phyloP scores from a whole-genome alignment of 2,113 vertebrate genomes.

The Herpailurus yagouaroundi region DNA sequence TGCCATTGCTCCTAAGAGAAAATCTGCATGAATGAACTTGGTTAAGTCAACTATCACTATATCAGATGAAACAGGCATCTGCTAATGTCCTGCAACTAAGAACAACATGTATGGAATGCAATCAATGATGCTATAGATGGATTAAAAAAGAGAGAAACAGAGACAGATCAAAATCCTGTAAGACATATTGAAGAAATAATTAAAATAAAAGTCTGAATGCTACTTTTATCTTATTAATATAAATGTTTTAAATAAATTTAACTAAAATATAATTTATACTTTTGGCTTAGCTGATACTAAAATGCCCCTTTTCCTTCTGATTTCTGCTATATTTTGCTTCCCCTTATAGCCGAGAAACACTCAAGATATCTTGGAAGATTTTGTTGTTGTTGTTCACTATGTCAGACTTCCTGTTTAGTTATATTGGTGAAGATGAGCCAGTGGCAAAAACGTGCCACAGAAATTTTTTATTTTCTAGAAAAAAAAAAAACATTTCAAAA shows the following conservation, averaged over 20 bases:
- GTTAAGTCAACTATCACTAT: neutral
- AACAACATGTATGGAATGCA: neutral
- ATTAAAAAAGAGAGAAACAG: neutral
- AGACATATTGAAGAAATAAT: neutral
- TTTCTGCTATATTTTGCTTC: neutral
- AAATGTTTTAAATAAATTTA: neutral
- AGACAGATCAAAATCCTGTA: neutral
- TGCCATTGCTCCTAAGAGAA: neutral
- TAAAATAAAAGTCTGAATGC: neutral
- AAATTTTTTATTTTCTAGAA: neutral
- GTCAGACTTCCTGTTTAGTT: neutral
- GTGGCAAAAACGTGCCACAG: neutral
- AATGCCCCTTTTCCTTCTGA: neutral
- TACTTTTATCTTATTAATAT: neutral
- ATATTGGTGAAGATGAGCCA: neutral
- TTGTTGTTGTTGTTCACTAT: neutral
- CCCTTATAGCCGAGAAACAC: neutral
- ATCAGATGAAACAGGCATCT: neutral
- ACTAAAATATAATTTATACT: neutral
- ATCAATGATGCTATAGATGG: neutral
- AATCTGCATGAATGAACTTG: neutral
- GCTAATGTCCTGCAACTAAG: neutral
- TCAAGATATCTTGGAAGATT: neutral
- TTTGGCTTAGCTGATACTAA: neutral
- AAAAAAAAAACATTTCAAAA: neutral